Base-by-base conservation (phyloP, 2,888 invertebrate species). In the Acrocyrtus sp. region DNA sequence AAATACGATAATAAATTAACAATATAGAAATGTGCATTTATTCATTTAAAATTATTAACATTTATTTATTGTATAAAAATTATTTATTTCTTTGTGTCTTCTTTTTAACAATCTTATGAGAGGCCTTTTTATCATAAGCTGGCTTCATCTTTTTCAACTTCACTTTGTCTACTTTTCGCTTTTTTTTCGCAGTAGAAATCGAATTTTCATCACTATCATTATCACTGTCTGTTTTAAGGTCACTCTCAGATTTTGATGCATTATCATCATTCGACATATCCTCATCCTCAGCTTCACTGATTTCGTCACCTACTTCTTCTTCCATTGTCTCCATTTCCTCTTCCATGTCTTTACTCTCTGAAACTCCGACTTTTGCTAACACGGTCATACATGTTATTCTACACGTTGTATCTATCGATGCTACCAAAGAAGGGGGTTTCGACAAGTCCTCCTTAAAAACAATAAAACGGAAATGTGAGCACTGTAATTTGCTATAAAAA, bases 301-400 rank as follows among this genome's bases (percentile, higher is more conserved):
- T 56, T 12, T 61, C 66, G 1, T 61, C 53, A 21, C 56, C 51
- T 1, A 53, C 66, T 10, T 68, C 61, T 3, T 68, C 72, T n/a
- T 54, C 61, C n/a, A 65, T 53, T 22, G 22, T 50, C 41, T 66
- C 65, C 26, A 57, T 43, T 47, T 60, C 60, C 27, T 70, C 68
- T 4, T 27, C 27, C 1, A 17, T 54, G 3, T 43, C 53, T 17
- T 15, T 56, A 29, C 34, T 50, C 10, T 21, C 51, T 26, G 22
- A 1, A 12, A n/a, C 45, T 1, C 3, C 19, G 5, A 22, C 3
- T 48, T 69, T 69, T 1, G 50, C 10, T 72, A 72, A 80, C 8
- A 92, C 84, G 63, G 88, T 85, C 58, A 93, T 83, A 82, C 92
- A 92, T 17, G 92, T 92, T 15, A 93, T 89, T 81, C 94, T 87